These are phyloP conservation scores for Typhlichthys subterraneus DNA, from an alignment of 2,797 vertebrate genomes.

Conservation along the genomic window DNA sequence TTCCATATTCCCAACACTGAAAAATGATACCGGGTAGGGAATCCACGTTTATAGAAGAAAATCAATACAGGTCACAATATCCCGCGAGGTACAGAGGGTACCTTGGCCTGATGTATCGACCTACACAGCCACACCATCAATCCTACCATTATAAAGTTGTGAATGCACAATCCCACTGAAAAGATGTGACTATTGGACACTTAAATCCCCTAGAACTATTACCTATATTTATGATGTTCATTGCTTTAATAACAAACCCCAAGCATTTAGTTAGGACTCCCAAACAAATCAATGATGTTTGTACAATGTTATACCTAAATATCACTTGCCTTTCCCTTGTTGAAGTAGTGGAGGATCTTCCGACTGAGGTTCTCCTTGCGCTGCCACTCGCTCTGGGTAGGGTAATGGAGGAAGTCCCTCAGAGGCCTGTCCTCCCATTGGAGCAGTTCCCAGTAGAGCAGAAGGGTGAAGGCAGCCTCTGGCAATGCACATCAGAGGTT, in stretches of 20 bases:
- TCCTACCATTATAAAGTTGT: too few species aligned
- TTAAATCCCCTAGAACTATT: too few species aligned
- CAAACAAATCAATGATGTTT: slow-evolving; percentile 3
- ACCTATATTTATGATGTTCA: too few species aligned
- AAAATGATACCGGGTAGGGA: slow-evolving; percentile 42
- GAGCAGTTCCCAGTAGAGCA: slow-evolving; percentile 97
- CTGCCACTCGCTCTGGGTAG: slow-evolving; percentile 97
- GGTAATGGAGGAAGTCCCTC: slow-evolving; percentile 96
- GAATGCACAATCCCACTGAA: too few species aligned
- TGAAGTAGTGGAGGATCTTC: slow-evolving; percentile 99
- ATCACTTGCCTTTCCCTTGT: slow-evolving; percentile 94
- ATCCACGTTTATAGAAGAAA: background rate
- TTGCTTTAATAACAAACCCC: too few species aligned
- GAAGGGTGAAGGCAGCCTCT: slow-evolving; percentile 97
- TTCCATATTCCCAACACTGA: slow-evolving; percentile 99
- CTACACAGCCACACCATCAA: too few species aligned
- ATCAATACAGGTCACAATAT: slow-evolving; percentile 7
- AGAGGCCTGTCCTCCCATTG: slow-evolving; percentile 97
- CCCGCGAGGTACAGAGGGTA: background rate
- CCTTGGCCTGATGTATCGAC: background rate
- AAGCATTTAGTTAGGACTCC: too few species aligned
- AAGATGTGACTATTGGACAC: too few species aligned
- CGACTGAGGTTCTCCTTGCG: slow-evolving; percentile 97
- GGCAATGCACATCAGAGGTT: slow-evolving; percentile 22
- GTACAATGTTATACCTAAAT: background rate